These are phyloP conservation scores for Spatula versicolor DNA, from an alignment of 2,797 vertebrate genomes.

Conservation along the genomic window DNA sequence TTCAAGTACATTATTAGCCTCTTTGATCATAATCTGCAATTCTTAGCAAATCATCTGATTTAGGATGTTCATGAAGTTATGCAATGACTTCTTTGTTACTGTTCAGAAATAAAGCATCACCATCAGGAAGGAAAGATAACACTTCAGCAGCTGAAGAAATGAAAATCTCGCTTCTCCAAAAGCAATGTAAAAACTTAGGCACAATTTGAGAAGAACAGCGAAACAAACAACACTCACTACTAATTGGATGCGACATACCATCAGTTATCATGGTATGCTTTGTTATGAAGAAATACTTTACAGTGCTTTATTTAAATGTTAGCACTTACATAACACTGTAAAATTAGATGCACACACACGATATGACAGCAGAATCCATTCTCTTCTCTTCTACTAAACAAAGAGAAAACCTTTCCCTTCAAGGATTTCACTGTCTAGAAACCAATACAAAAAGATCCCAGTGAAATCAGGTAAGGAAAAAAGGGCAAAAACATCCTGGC, in stretches of 20 bases:
- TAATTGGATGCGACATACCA: background rate
- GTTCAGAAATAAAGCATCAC: constrained; percentile 12
- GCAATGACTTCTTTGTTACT: background rate
- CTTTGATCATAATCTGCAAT: constrained; percentile 57
- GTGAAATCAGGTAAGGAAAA: background rate
- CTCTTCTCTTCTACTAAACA: background rate
- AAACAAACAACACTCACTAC: background rate
- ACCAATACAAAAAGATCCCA: background rate
- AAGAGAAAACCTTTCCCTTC: background rate
- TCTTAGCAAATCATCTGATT: constrained; percentile 53
- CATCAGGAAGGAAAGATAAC: background rate
- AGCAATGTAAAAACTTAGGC: background rate
- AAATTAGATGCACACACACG: background rate
- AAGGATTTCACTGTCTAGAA: background rate
- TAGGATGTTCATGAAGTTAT: constrained; percentile 31
- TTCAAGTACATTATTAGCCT: background rate
- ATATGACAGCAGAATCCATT: background rate
- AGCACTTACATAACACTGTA: background rate
- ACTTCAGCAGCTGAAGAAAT: background rate
- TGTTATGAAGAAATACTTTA: background rate
- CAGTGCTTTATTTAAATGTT: background rate
- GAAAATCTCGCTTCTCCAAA: background rate
- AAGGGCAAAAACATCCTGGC: background rate
- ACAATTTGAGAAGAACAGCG: background rate
- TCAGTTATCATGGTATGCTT: background rate